These are phyloP conservation scores for Triplophysa siluroides DNA, from an alignment of 2,113 vertebrate genomes.

Conservation along the genomic window DNA sequence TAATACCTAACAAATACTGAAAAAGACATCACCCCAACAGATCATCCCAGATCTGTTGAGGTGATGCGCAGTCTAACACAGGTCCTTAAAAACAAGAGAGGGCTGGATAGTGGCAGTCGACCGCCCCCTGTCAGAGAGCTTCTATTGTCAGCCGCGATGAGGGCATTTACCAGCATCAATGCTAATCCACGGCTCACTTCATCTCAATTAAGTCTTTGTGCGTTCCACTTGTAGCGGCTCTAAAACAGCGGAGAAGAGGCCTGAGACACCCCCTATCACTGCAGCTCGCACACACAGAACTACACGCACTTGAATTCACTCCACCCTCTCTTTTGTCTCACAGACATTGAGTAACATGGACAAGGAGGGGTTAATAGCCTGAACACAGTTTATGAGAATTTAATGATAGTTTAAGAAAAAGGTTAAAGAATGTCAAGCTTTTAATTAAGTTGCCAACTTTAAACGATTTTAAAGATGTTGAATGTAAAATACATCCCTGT, in stretches of 20 bases:
- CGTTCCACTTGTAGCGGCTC: slow-evolving; percentile 45
- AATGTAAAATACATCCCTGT: too few relatives aligned
- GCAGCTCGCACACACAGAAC: slow-evolving; percentile 10
- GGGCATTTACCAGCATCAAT: neutral
- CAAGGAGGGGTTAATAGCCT: slow-evolving; percentile 37
- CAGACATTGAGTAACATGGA: neutral
- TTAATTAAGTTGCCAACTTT: neutral
- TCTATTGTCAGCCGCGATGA: slow-evolving; percentile 19
- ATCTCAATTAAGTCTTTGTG: slow-evolving; percentile 56
- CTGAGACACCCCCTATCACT: neutral
- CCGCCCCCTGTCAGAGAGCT: neutral
- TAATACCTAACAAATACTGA: too few relatives aligned
- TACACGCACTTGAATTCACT: slow-evolving; percentile 33
- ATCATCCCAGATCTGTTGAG: neutral
- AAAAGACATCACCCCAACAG: too few relatives aligned
- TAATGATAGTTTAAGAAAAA: slow-evolving; percentile 30
- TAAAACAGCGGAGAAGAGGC: slow-evolving; percentile 8
- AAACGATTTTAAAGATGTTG: neutral
- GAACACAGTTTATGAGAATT: slow-evolving; percentile 4
- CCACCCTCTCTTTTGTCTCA: slow-evolving; percentile 29
- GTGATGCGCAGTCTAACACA: neutral
- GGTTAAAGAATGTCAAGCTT: slow-evolving; percentile 26
- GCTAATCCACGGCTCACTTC: slow-evolving; percentile 52
- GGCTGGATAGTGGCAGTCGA: neutral
- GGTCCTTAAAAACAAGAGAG: slow-evolving; percentile 42